Conservation (phyloP, 1,140 invertebrate species). For the Caerostris darwini region DNA sequence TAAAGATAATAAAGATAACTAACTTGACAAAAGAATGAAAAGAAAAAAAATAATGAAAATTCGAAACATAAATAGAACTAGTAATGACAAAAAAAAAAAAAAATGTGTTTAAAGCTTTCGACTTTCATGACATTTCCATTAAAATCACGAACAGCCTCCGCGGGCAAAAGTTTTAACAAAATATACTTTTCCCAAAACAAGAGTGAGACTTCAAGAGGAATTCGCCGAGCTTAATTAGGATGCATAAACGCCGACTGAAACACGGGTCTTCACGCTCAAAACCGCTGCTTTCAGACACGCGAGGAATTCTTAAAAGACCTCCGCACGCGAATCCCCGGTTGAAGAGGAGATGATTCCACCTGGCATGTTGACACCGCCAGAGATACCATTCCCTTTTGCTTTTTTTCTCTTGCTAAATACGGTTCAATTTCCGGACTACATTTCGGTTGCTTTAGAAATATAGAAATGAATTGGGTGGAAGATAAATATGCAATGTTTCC, state of each 20-base stretch:
- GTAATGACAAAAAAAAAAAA: neutral
- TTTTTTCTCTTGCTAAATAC: no score
- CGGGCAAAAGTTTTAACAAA: conserved; percentile 2
- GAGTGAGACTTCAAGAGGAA: neutral
- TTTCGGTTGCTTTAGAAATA: no score
- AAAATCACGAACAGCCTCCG: neutral
- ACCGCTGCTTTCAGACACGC: neutral
- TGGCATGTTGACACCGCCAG: neutral
- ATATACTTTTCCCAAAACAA: neutral
- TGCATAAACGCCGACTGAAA: neutral
- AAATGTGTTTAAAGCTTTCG: neutral
- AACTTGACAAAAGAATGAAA: no score
- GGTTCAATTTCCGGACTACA: no score
- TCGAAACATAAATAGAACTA: no score
- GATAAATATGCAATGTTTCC: no score
- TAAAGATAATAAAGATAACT: no score
- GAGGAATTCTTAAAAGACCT: neutral
- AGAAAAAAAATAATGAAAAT: no score
- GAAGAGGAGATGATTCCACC: neutral
- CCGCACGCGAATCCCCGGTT: neutral
- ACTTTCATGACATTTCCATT: neutral
- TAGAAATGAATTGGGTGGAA: no score
- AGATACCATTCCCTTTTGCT: no score
- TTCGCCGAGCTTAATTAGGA: neutral
- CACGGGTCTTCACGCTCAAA: neutral